Conservation (phyloP, 2,113 vertebrate species). For the Epinephelus moara region DNA sequence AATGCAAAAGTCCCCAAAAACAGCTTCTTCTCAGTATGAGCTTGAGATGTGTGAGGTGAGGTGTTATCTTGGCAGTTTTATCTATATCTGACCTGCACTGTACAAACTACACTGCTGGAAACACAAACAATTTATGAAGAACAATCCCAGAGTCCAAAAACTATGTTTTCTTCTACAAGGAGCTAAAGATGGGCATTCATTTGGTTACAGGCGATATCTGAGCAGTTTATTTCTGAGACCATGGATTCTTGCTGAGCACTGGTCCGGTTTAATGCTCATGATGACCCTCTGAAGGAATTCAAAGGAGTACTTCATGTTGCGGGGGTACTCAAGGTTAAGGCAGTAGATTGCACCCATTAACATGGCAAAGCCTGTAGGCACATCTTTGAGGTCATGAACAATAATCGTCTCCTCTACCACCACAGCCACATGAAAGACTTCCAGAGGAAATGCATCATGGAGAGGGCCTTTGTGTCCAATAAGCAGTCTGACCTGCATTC, state of each 20-base stretch:
- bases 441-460: not conserved
- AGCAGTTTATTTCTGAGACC: not conserved
- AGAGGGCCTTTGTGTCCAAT: not conserved
- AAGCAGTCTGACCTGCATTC: not conserved
- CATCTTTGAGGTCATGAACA: not conserved
- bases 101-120: no score
- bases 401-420: not conserved
- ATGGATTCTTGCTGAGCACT: conserved; percentile 3
- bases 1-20: no score
- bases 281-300: conserved; percentile 2
- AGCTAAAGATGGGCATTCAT: not conserved
- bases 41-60: no score
- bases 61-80: no score
- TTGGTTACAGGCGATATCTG: not conserved
- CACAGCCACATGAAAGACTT: not conserved
- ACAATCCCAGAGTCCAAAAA: no score
- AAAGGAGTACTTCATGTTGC: not conserved
- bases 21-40: no score
- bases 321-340: not conserved
- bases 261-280: not conserved
- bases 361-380: not conserved
- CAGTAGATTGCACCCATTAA: not conserved
- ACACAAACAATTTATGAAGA: no score
- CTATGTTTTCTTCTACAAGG: not conserved
- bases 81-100: no score